Evolutionary conservation across 2,888 invertebrate genomes (phyloP).

Genomic region (Parnassius apollo): DNA sequence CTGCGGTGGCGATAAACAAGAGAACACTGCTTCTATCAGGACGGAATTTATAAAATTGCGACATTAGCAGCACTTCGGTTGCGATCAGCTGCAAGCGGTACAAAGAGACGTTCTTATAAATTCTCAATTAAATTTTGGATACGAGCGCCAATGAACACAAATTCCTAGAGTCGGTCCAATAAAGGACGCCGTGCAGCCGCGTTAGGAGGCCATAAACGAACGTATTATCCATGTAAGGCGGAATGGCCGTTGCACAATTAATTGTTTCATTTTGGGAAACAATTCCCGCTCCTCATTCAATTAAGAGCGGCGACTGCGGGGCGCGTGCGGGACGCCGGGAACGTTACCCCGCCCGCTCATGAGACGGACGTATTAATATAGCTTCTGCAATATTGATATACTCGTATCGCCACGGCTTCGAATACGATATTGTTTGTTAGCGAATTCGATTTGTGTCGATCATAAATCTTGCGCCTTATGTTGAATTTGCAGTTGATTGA

Average conservation of each 20-base stretch:
- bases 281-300: constrained; percentile 82
- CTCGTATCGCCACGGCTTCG: constrained; percentile 75
- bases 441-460: constrained; percentile 81
- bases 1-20: constrained; percentile 39
- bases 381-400: constrained; percentile 81
- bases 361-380: constrained; percentile 82
- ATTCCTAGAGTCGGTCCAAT: constrained; percentile 79
- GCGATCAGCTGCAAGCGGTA: constrained; percentile 66
- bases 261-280: constrained; percentile 82
- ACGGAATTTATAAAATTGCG: constrained; percentile 45
- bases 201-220: constrained; percentile 81
- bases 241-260: constrained; percentile 82
- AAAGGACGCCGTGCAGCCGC: constrained; percentile 79
- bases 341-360: constrained; percentile 64
- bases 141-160: constrained; percentile 79
- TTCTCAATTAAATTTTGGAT: constrained; percentile 79
- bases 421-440: constrained; percentile 81
- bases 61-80: constrained; percentile 52
- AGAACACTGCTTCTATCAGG: constrained; percentile 38
- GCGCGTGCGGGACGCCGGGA: constrained; percentile 45
- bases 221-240: constrained; percentile 82
- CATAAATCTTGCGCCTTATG: constrained; percentile 81
- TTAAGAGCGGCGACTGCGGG: constrained; percentile 79
- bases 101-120: constrained; percentile 75
- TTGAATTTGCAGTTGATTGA: constrained; percentile 76